These are phyloP conservation scores for Bombus picipes DNA, from an alignment of 1,140 invertebrate species.

Conservation along the genomic window DNA sequence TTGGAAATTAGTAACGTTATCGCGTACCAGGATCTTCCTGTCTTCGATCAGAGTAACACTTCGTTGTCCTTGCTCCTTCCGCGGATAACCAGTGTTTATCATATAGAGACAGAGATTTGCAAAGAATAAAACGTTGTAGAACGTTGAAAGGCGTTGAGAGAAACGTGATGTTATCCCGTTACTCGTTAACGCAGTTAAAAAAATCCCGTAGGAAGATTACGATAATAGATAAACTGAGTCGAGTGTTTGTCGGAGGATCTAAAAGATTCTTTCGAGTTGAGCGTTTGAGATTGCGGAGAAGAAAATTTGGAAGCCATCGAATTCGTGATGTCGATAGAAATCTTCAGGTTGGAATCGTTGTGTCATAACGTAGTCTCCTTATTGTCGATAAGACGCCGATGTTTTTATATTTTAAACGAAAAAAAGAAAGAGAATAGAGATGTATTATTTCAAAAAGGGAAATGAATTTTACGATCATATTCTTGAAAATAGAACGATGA, in stretches of 20 bases:
- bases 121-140: neutral
- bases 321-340: too few species aligned
- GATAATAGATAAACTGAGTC: neutral
- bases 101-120: neutral
- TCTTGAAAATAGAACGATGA: too few species aligned
- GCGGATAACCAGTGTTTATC: neutral
- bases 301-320: too few species aligned
- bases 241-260: neutral
- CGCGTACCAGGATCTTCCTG: neutral
- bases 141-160: neutral
- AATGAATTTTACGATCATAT: too few species aligned
- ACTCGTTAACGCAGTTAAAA: neutral
- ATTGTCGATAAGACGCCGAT: too few species aligned
- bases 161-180: neutral
- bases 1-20: slow-evolving; percentile 16
- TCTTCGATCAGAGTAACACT: neutral
- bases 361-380: too few species aligned
- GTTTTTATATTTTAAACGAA: too few species aligned
- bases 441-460: too few species aligned
- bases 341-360: too few species aligned
- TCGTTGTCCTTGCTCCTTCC: neutral
- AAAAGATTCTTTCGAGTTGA: too few species aligned
- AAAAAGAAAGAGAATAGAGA: neutral
- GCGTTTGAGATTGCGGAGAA: too few species aligned
- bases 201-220: neutral